Evolutionary conservation across 92 coral and sea anemone species (phyloP).

Genomic region (Zoanthus sansibaricus): DNA sequence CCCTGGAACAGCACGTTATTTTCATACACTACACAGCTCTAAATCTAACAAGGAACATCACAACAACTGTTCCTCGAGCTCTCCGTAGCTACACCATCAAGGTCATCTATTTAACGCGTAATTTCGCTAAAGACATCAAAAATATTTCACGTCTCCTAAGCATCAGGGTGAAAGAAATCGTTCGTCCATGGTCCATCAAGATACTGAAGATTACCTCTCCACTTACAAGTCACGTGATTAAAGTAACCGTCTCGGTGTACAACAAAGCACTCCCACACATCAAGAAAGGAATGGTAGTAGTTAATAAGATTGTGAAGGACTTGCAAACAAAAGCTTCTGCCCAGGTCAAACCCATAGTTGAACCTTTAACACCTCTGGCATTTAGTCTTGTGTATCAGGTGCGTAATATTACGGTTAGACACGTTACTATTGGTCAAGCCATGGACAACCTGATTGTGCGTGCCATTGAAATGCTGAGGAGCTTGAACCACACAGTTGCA

Average conservation of each 20-base stretch:
- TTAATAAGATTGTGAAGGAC: slow-evolving; percentile 39
- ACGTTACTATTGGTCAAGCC: slow-evolving; percentile 68
- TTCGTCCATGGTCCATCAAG: slow-evolving; percentile 43
- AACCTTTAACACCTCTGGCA: slow-evolving; percentile 73
- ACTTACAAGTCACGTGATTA: slow-evolving; percentile 63
- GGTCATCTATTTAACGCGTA: slow-evolving; percentile 73
- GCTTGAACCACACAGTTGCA: slow-evolving; percentile 71
- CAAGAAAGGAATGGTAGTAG: slow-evolving; percentile 52
- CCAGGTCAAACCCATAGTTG: slow-evolving; percentile 70
- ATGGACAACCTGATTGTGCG: slow-evolving; percentile 65
- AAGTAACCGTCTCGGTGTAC: slow-evolving; percentile 63
- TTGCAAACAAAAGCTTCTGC: slow-evolving; percentile 55
- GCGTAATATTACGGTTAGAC: slow-evolving; percentile 71
- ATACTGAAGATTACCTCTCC: slow-evolving; percentile 70
- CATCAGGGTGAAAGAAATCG: slow-evolving; percentile 46
- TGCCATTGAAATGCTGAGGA: slow-evolving; percentile 63
- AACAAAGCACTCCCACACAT: slow-evolving; percentile 69
- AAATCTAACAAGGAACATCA: slow-evolving; percentile 64
- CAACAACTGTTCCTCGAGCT: slow-evolving; percentile 67
- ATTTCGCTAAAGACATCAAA: slow-evolving; percentile 65
- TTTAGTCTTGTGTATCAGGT: slow-evolving; percentile 66
- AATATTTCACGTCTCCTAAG: slow-evolving; percentile 57
- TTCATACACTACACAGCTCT: slow-evolving; percentile 28
- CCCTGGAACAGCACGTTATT: slow-evolving; percentile 56
- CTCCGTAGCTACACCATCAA: slow-evolving; percentile 77